Base-by-base conservation (phyloP, 2,888 invertebrate species). In the Acleris emargana region DNA sequence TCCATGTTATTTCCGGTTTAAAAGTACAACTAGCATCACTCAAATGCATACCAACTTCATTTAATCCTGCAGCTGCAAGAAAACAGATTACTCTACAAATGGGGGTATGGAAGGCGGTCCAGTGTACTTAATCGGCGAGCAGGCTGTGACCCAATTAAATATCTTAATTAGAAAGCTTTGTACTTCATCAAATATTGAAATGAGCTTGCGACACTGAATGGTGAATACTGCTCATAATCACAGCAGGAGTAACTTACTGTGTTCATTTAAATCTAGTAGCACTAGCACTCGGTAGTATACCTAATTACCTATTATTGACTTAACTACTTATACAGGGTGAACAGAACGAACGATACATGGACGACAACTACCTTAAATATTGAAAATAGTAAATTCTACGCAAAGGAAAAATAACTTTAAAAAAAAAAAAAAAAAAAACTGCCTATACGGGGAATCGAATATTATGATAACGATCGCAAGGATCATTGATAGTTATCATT, bases 131-230 rank as follows among this genome's bases (percentile, higher is more conserved):
- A 62, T 57, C 62, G 55, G 57, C 45, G 28, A 55, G 4, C 45
- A 32, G 62, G 52, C 62, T 69, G 69, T 49, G 71, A 73, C 73
- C 77, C 69, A 73, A 73, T 76, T 77, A 71, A 69, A 73, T 74
- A 72, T 76, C 72, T 78, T 82, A 80, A 83, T 83, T 81, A 77
- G 77, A 83, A 81, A 81, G 79, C 77, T 71, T 71, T 76, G 74
- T 79, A 73, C 71, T 79, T 78, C 79, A 86, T 85, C 81, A 85
- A 86, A 77, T 83, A 85, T 85, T 84, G 73, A 84, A 87, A 86
- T 82, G 69, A 73, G 74, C 67, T 75, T 76, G 77, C 77, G 69
- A 71, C 58, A 67, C 61, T 58, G 49, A 50, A 52, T 49, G 32
- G 67, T 43, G 38, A 38, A 38, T 50, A 11, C 45, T 42, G 22